Percentiles rank a stretch among this genome's conserved stretches.
Evolutionary conservation across 2,797 vertebrate genomes (phyloP).

Genomic region (Centropyge bicolor): DNA sequence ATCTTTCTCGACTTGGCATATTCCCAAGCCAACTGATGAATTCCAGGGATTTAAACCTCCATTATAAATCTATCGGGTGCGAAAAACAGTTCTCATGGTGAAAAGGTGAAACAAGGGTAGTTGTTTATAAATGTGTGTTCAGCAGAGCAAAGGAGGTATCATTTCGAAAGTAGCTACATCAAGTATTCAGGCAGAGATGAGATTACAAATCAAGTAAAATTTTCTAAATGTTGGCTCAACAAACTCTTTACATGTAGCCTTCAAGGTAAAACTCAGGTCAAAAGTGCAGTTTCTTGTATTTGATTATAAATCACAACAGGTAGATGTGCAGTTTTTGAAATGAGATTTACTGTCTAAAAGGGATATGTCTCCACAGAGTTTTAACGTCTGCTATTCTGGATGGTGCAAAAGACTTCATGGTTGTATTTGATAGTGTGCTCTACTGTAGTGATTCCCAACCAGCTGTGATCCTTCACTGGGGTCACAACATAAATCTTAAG

Average conservation of each 20-base stretch:
- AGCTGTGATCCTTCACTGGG: not conserved
- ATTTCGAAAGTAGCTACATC: not conserved
- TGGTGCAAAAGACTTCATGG: not conserved
- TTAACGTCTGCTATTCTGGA: no score
- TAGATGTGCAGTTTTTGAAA: not conserved
- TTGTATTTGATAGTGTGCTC: not conserved
- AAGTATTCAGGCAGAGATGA: not conserved
- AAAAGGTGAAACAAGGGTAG: slow-evolving; percentile 17
- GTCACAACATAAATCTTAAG: no score
- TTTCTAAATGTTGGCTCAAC: not conserved
- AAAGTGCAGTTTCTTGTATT: not conserved
- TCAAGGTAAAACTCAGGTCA: not conserved
- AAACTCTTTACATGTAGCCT: not conserved
- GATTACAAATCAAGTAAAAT: not conserved
- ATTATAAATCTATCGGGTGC: slow-evolving; percentile 26
- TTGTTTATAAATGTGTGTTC: slow-evolving; percentile 1
- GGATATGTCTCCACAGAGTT: no score
- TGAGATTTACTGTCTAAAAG: no score
- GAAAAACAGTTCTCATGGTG: slow-evolving; percentile 16
- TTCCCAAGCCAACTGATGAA: slow-evolving; percentile 43
- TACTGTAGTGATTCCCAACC: not conserved
- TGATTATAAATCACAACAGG: not conserved
- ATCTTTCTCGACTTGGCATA: slow-evolving; percentile 55
- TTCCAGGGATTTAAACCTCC: slow-evolving; percentile 42
- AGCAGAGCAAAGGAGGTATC: not conserved